Evolutionary conservation across 2,888 invertebrate species (phyloP).

Genomic region (Spialia ferax): DNA sequence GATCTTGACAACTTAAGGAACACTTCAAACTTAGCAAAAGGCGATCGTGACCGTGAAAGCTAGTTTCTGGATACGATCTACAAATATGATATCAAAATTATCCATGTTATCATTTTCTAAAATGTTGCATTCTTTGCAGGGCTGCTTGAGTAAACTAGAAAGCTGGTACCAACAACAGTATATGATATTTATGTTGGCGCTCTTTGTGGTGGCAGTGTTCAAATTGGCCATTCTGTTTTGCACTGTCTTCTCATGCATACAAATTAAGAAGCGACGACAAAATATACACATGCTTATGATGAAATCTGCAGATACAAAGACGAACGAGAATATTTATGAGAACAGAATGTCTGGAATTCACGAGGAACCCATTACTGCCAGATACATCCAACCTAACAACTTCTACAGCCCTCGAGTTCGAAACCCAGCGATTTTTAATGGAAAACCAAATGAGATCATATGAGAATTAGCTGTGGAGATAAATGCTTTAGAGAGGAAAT

Average conservation of each 20-base stretch:
- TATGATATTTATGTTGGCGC: constrained; percentile 88
- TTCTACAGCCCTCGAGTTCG: constrained; percentile 80
- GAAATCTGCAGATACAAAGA: constrained; percentile 69
- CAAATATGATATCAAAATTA: no score
- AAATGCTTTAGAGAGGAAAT: constrained; percentile 82
- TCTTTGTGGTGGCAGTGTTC: constrained; percentile 89
- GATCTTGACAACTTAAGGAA: no score
- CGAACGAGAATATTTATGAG: constrained; percentile 76
- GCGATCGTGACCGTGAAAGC: no score
- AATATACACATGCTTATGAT: constrained; percentile 73
- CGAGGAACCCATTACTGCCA: constrained; percentile 76
- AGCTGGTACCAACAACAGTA: constrained; percentile 93
- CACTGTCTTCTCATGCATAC: constrained; percentile 90
- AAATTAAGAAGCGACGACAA: constrained; percentile 83
- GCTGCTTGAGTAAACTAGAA: constrained; percentile 90
- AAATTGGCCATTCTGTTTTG: constrained; percentile 91
- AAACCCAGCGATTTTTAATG: constrained; percentile 77
- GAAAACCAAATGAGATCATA: constrained; percentile 82
- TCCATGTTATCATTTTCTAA: no score
- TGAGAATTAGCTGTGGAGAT: constrained; percentile 86
- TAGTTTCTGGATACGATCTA: no score
- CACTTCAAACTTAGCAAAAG: no score
- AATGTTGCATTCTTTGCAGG: constrained; percentile 73
- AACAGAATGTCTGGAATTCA: constrained; percentile 63
- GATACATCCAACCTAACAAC: constrained; percentile 81